Conservation (phyloP, 2,888 invertebrate species). For the Hypolimnas misippus region DNA sequence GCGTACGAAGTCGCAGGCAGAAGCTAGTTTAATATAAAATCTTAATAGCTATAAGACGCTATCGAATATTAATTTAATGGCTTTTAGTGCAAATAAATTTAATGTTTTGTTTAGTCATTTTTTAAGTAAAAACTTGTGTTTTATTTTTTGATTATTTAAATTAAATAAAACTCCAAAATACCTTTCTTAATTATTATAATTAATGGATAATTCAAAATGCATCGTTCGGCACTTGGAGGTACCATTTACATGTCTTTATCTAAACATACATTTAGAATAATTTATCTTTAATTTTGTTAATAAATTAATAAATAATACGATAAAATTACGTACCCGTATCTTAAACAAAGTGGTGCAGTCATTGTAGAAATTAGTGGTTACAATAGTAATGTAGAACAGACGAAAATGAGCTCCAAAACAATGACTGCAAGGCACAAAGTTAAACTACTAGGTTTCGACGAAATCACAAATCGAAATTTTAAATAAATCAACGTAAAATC, state of each 20-base stretch:
- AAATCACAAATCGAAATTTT: constrained; percentile 14
- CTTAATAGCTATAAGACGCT: too few species aligned
- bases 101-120: too few species aligned
- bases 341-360: constrained; percentile 43
- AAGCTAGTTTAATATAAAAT: too few species aligned
- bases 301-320: constrained; percentile 43
- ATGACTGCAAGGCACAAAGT: constrained; percentile 39
- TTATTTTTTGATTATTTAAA: too few species aligned
- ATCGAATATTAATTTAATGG: too few species aligned
- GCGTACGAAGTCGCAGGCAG: too few species aligned
- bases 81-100: too few species aligned
- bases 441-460: constrained; percentile 18
- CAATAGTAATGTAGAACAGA: constrained; percentile 4
- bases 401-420: constrained; percentile 16
- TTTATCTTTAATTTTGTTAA: constrained; percentile 48
- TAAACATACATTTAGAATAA: constrained; percentile 68
- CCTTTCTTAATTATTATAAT: constrained; percentile 58
- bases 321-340: constrained; percentile 46
- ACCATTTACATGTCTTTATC: constrained; percentile 66
- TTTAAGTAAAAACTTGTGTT: too few species aligned
- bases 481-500: constrained; percentile 25
- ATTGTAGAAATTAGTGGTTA: constrained; percentile 19
- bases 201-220: constrained; percentile 76
- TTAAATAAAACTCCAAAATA: constrained; percentile 55
- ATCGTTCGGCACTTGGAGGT: constrained; percentile 61